Conservation (phyloP, 1,140 invertebrate genomes). For the Micrasema minimum region DNA sequence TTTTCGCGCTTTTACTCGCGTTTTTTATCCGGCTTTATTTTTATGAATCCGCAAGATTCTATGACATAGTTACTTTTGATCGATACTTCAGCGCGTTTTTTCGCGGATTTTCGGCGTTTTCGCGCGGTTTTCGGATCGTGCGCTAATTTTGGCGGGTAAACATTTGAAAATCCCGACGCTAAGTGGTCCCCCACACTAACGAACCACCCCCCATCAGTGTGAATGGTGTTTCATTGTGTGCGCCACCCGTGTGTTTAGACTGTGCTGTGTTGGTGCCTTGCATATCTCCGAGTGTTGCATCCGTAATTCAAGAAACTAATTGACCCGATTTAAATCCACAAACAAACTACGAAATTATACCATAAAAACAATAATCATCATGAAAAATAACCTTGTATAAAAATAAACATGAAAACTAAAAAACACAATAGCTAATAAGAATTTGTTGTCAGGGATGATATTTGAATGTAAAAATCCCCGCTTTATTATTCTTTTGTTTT, state of each 20-base stretch:
- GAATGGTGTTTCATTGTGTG: slow-evolving; percentile 19
- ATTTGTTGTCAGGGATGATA: too few relatives aligned
- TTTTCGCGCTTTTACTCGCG: too few relatives aligned
- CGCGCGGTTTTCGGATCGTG: slow-evolving; percentile 16
- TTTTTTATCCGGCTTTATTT: too few relatives aligned
- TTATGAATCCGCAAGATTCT: too few relatives aligned
- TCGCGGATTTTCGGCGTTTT: background rate
- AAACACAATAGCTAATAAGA: too few relatives aligned
- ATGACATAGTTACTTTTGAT: background rate
- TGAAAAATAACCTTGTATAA: too few relatives aligned
- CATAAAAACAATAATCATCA: too few relatives aligned
- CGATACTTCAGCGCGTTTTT: background rate
- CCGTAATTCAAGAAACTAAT: background rate
- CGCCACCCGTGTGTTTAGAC: slow-evolving; percentile 7
- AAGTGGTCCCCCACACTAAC: slow-evolving; percentile 34
- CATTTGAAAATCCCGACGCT: slow-evolving; percentile 35
- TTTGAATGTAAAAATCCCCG: too few relatives aligned
- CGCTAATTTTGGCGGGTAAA: slow-evolving; percentile 36
- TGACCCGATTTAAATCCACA: too few relatives aligned
- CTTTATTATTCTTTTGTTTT: too few relatives aligned
- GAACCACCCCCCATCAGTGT: slow-evolving; percentile 36
- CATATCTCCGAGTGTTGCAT: slow-evolving; percentile 13
- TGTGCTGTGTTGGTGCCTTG: slow-evolving; percentile 6
- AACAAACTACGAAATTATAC: too few relatives aligned
- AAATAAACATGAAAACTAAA: too few relatives aligned